Base-by-base conservation (phyloP, 2,113 vertebrate genomes). In the Neolamprologus sp. region DNA sequence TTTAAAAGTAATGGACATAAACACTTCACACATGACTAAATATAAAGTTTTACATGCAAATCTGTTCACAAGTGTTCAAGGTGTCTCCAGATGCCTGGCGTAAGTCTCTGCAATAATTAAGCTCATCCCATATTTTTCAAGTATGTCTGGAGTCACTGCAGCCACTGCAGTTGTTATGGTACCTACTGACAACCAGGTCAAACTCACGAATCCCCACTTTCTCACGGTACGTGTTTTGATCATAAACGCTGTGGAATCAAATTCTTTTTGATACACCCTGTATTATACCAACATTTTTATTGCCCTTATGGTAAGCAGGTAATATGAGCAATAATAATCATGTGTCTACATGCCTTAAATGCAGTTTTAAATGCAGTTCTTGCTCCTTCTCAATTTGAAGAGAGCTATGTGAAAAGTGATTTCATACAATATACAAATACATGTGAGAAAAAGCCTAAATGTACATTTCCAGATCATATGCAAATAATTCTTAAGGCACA, bases 101-200 rank as follows among this genome's bases (percentile, higher is more conserved):
- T n/a, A 12, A 35, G 60, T 37, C 17, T 33, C 17, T 12, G 10
- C 60, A 65, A 12, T 65, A 65, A 37, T 12, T 65, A 65, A 65
- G 4, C 0, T 35, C 31, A 5, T 2, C 0, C 17, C 31, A 12
- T 65, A 65, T 37, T 37, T 65, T 65, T 65, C 3, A 33, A 65
- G 60, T 0, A 65, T 13, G 31, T n/a, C 31, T 65, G 58, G 16
- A 63, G 58, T 63, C 58, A 19, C 28, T 60, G 58, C 2, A 63
- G 31, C 0, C 58, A 58, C 26, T 60, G 28, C 57, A 10, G 33
- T n/a, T 65, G 17, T 65, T 65, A n/a, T 37, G 10, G 19, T 65
- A n/a, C 33, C 60, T 65, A 35, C 60, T 19, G 60, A 37, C 33
- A 68, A 68, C 19, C 19, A 65, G 3, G 33, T 21, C 33, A 37